Evolutionary conservation across 2,888 invertebrate species (phyloP), one percentile per base, ranked within the genome.

Genomic region (Spisula subtruncata): DNA sequence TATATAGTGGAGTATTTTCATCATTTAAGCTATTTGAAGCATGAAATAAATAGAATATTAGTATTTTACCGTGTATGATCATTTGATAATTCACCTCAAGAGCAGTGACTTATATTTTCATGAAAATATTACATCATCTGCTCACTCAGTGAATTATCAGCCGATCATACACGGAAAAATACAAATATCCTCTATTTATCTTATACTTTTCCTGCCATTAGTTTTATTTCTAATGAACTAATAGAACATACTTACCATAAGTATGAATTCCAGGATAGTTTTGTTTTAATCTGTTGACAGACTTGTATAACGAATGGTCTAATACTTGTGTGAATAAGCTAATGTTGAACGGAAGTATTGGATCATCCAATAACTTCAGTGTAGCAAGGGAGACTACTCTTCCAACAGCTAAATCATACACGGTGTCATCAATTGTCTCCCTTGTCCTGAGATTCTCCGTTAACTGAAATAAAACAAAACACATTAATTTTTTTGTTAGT

Each of bases 341-440:
- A 4, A 85, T 32, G 35, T 88, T 75, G 56, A 89, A 32, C 29
- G 87, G 91, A 41, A 91, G 71, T 41, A 66, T 35, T 0, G 54
- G 60, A 56, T 83, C 32, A 71, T 91, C 91, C 16, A 66, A 54
- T 32, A 91, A 54, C 48, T 83, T 80, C 14, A 88, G 51, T 71
- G 87, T 35, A 8, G 87, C 46, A 89, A 48, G 89, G 86, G 91
- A 89, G 25, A 89, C 87, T 81, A 91, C 89, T 86, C 91, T 87
- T 46, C 87, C 91, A 41, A 83, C 18, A 18, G 89, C 88, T 80
- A 89, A 71, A 35, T 87, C 81, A 60, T 83, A 87, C 48, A 48
- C 83, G 32, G 41, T 56, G 46, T 86, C 56, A 56, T 83, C 82
- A 66, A 48, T 88, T 18, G 46, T 71, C 16, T 90, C 90, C 87